Evolutionary conservation across 2,797 vertebrate genomes (phyloP).

Genomic region (Mallotus villosus): DNA sequence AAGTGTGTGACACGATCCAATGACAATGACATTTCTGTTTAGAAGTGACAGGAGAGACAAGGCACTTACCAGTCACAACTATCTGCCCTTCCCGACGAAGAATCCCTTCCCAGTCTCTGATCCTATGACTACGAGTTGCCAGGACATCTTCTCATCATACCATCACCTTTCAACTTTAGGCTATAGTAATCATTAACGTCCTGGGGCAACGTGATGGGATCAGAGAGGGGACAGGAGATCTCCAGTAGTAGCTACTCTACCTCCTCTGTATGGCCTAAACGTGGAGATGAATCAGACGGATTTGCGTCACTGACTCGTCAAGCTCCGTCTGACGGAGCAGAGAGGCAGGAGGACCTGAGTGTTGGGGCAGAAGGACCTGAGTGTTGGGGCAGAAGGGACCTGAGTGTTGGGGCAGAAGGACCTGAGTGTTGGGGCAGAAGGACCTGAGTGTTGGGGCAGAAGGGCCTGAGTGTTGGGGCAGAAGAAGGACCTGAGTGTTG

Average conservation of each 20-base stretch:
- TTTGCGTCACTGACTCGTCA: no score
- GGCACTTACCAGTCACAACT: no score
- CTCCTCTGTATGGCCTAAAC: conserved; percentile 2
- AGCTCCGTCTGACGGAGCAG: neutral
- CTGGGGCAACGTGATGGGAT: conserved; percentile 32
- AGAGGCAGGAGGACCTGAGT: conserved; percentile 10
- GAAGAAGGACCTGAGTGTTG: no score
- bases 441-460: conserved; percentile 3
- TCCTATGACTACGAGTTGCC: conserved; percentile 15
- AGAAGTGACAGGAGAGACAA: no score
- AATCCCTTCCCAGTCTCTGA: conserved; percentile 35
- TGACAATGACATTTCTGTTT: no score
- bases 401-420: neutral
- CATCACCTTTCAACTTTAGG: conserved; percentile 49
- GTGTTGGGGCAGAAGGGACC: no score
- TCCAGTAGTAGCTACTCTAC: conserved; percentile 14
- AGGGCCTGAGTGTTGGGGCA: conserved; percentile 3
- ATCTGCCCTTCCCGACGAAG: neutral
- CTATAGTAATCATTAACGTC: conserved; percentile 67
- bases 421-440: conserved; percentile 4
- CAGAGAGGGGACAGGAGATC: conserved; percentile 43
- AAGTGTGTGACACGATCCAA: no score
- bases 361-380: conserved; percentile 2
- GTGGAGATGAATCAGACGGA: neutral
- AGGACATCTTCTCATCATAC: conserved; percentile 50